Percentiles rank a stretch among this genome's conserved stretches.
Conservation (phyloP, 2,888 invertebrate genomes). For the Choreutis nemorana region DNA sequence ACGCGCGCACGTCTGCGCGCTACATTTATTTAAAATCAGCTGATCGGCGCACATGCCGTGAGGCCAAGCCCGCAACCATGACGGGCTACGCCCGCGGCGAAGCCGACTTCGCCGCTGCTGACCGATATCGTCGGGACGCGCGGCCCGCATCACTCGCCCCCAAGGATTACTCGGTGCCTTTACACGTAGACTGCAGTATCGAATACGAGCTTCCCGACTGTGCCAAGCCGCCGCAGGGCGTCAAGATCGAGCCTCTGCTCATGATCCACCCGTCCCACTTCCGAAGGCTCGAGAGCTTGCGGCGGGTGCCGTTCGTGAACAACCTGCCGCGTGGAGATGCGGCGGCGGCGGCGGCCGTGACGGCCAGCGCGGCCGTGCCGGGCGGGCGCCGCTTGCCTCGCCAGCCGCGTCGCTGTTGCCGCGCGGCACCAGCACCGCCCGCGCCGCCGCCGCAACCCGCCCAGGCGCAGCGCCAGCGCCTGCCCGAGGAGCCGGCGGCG, state of each 20-base stretch:
- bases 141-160: constrained; percentile 62
- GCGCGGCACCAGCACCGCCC: constrained; percentile 16
- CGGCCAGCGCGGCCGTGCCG: constrained; percentile 19
- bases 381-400: constrained; percentile 18
- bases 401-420: constrained; percentile 23
- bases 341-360: constrained; percentile 31
- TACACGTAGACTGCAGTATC: constrained; percentile 91
- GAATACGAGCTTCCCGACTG: constrained; percentile 91
- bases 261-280: constrained; percentile 93
- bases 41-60: constrained; percentile 60
- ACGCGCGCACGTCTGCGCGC: constrained; percentile 45
- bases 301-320: constrained; percentile 84
- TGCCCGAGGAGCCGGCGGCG: constrained; percentile 20
- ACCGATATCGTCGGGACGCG: constrained; percentile 52
- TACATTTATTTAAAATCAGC: too few relatives aligned
- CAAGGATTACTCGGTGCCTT: constrained; percentile 85
- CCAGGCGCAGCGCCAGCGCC: constrained; percentile 20
- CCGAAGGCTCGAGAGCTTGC: constrained; percentile 84
- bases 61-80: constrained; percentile 55
- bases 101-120: constrained; percentile 55
- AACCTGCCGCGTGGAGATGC: constrained; percentile 74
- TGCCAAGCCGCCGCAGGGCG: constrained; percentile 86
- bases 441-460: constrained; percentile 28
- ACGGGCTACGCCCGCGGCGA: constrained; percentile 62
- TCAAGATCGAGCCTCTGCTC: constrained; percentile 82